Evolutionary conservation across 2,113 vertebrate species (phyloP), one percentile per base, ranked within the genome.

Genomic region (Clarias magur): DNA sequence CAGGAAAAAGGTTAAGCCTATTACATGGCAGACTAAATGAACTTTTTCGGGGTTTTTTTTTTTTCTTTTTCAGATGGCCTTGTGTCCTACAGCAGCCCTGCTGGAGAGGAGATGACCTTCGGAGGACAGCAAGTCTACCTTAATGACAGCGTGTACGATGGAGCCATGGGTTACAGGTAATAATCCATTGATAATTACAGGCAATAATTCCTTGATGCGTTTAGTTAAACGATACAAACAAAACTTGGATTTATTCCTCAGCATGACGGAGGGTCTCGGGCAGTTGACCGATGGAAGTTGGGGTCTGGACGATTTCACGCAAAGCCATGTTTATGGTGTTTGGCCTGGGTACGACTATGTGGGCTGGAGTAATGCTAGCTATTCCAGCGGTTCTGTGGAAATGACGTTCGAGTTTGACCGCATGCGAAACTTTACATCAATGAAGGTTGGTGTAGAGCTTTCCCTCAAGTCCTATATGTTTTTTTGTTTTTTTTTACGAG

Each of bases 291-390:
- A 99, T 0, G 98, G 98, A 0, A 97, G 97, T 27, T 97, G 97
- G 1, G 98, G 98, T 86, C 93, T 98, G 93, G 98, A 99, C 0
- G 97, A 99, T 91, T 99, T 99, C 90, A 97, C 95, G 0, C 96
- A 97, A 92, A 99, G 96, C 87, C 97, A 97, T 0, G 95, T 97
- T 73, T 98, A 98, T 90, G 93, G 96, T 0, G 95, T 96, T 88
- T 98, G 98, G 97, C 97, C 97, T 0, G 98, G 98, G 27, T 99
- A 99, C 0, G 98, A 99, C 94, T 99, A 99, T 0, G 96, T 99
- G 63, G 98, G 98, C 84, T 99, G 98, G 98, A 95, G 92, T 90
- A 99, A 99, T 0, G 96, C 96, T 89, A 99, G 96, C 82, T 95
- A 95, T 0, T 79, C 95, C 0, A 93, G 93, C 0, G 96, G 96